Conservation (phyloP, 2,113 vertebrate genomes). For the Eulemur macaco region DNA sequence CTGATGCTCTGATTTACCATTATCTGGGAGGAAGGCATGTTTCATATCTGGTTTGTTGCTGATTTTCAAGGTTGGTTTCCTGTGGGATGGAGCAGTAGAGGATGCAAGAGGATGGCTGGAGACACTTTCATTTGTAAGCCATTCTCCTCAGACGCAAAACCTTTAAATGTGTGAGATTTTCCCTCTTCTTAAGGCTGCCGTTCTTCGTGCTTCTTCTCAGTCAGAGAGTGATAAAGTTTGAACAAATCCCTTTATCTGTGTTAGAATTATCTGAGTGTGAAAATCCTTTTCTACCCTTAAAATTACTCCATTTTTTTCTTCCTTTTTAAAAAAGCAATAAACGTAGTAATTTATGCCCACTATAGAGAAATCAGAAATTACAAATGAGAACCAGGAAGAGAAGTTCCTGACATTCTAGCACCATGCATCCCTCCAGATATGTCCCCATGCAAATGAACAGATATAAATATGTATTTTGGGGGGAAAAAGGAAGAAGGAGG, state of each 20-base stretch:
- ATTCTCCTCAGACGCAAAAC: constrained; percentile 3
- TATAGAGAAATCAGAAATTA: constrained; percentile 25
- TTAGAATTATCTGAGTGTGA: constrained; percentile 62
- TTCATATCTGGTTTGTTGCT: constrained; percentile 39
- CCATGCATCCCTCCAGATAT: neutral
- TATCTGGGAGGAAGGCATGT: constrained; percentile 2
- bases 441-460: neutral
- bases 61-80: constrained; percentile 48
- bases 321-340: neutral
- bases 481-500: neutral
- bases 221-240: constrained; percentile 48
- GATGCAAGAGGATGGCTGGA: constrained; percentile 11
- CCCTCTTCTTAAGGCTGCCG: neutral
- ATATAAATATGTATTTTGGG: neutral
- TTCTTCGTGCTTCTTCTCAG: constrained; percentile 57
- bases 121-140: constrained; percentile 48
- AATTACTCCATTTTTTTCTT: constrained; percentile 54
- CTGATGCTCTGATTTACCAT: constrained; percentile 46
- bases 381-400: neutral
- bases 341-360: neutral
- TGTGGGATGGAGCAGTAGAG: accelerated
- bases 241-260: constrained; percentile 71
- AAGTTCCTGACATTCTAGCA: neutral
- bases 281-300: constrained; percentile 61
- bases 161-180: neutral